Conservation (phyloP, 2,113 vertebrate species). For the Lasiurus borealis region DNA sequence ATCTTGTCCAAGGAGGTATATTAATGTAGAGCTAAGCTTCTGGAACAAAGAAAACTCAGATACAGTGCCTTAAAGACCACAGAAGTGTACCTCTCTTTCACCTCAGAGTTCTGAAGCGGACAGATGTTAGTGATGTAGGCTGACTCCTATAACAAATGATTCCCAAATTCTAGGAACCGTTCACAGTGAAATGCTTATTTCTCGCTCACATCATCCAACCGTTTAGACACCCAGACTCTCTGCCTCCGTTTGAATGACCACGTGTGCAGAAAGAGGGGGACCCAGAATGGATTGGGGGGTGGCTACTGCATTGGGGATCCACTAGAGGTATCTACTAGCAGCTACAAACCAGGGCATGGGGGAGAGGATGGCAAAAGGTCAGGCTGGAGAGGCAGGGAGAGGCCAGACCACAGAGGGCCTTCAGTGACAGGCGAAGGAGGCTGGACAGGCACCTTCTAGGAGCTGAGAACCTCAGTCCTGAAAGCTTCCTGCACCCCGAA, state of each 20-base stretch:
- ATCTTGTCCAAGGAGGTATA: neutral
- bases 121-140: slow-evolving; percentile 1
- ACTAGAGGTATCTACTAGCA: neutral
- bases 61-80: neutral
- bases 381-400: neutral
- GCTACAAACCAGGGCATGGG: neutral
- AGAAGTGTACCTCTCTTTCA: slow-evolving; percentile 3
- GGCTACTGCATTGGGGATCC: neutral
- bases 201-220: neutral
- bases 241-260: neutral
- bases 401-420: neutral
- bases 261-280: neutral
- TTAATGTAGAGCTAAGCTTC: slow-evolving; percentile 22
- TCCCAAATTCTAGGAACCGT: neutral
- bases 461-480: neutral
- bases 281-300: neutral
- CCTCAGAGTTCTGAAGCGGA: neutral
- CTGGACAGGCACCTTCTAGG: neutral
- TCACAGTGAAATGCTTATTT: slow-evolving; percentile 34
- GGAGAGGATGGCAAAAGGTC: neutral
- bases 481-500: neutral
- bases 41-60: neutral
- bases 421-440: neutral
- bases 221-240: neutral
- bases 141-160: slow-evolving; percentile 17